Base-by-base conservation (phyloP, 2,888 invertebrate species). In the Prosopocoilus inquinatus region DNA sequence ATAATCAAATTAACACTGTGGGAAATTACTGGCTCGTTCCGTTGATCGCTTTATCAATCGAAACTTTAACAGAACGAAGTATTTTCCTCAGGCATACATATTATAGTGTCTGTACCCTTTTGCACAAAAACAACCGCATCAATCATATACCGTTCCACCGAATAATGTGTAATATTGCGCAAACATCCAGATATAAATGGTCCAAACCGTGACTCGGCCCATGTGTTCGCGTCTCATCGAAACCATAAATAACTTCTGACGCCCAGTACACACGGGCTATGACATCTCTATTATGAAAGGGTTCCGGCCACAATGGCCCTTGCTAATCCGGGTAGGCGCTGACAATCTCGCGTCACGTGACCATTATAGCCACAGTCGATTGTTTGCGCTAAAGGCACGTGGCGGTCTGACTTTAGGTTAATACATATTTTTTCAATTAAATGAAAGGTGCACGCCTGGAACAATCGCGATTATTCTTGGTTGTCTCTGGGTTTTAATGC, bases 261-360 rank as follows among this genome's bases (percentile, higher is more conserved):
- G 57, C 61, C 50, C 52, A 55, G 57, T 61, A 63, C 33, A 28
- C 28, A 38, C 50, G 58, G 57, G 57, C 56, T 62, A 65, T 70
- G 72, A 72, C 72, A 71, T 69, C 72, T 72, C 67, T 66, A 71
- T 72, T 55, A 54, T 69, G 65, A 69, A 72, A 70, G 69, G 70
- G 72, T 68, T 69, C 61, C 60, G 51, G 50, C 64, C 63, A 70
- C 69, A 72, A 70, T 66, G 60, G 67, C 39, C 66, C 65, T 61
- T 60, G 64, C 60, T 70, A 72, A 71, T 71, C 70, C 70, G 58
- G 61, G 64, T 61, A 68, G 66, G 67, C 68, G 66, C 64, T 64
- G 65, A 66, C 68, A 65, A 66, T 60, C 61, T 64, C 62, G 56
- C 54, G 68, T 67, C 72, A 70, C 72, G 72, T 71, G 72, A 67